Conservation (phyloP, 23 tunicate genomes). For the Ciona savignyi region DNA sequence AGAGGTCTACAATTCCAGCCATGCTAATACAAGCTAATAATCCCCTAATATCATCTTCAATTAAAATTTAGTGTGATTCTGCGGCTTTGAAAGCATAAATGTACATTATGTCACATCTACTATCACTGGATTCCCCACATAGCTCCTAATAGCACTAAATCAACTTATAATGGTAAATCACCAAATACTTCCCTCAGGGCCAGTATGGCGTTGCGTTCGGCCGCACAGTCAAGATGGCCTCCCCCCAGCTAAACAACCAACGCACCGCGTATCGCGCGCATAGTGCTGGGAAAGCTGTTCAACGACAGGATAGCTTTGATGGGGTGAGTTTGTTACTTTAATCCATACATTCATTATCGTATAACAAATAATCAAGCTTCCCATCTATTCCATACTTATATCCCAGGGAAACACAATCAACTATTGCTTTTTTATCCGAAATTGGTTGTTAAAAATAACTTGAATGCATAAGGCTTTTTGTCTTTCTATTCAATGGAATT, state of each 20-base stretch:
- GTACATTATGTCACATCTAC: too few species aligned
- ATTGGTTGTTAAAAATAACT: not conserved
- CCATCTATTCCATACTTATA: not conserved
- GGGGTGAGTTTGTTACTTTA: too few species aligned
- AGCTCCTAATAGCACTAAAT: too few species aligned
- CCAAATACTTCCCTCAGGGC: not conserved
- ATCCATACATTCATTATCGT: too few species aligned
- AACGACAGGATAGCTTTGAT: constrained; percentile 77
- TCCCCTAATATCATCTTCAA: too few species aligned
- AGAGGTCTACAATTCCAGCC: too few species aligned
- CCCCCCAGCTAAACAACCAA: constrained; percentile 33
- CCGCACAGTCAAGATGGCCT: constrained; percentile 49
- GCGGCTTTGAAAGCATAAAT: too few species aligned
- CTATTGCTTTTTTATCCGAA: not conserved
- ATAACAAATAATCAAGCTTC: not conserved
- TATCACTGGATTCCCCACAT: too few species aligned
- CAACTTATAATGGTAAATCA: not conserved
- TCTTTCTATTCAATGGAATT: too few species aligned
- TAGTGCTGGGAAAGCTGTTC: constrained; percentile 77
- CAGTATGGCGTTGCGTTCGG: constrained; percentile 87
- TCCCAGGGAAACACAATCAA: not conserved
- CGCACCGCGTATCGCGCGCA: constrained; percentile 38
- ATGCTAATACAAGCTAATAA: too few species aligned
- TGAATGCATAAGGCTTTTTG: too few species aligned
- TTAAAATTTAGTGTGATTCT: too few species aligned